Evolutionary conservation across 2,797 vertebrate species (phyloP).

Genomic region (Anniella stebbinsi): DNA sequence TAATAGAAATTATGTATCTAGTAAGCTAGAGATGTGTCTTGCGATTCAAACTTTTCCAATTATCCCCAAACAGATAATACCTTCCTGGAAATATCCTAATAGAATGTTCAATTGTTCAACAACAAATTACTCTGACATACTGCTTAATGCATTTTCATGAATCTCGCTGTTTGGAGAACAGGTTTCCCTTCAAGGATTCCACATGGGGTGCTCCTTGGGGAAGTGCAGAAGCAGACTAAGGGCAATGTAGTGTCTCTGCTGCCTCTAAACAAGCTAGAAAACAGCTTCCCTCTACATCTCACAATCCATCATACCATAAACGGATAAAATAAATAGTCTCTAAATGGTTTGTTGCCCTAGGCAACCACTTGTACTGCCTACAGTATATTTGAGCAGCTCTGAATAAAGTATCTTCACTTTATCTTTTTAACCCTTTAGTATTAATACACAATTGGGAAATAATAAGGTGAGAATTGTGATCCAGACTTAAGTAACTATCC

Average conservation of each 20-base stretch:
- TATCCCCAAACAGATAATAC: slow-evolving; percentile 13
- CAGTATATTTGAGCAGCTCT: slow-evolving; percentile 45
- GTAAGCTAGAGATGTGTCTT: slow-evolving; percentile 40
- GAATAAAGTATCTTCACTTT: slow-evolving; percentile 51
- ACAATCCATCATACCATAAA: slow-evolving; percentile 47
- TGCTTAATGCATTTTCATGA: slow-evolving; percentile 54
- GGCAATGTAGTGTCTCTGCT: slow-evolving; percentile 3
- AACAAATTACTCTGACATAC: slow-evolving; percentile 57
- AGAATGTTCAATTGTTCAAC: slow-evolving; percentile 45
- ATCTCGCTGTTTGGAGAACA: slow-evolving; percentile 47
- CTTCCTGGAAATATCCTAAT: slow-evolving; percentile 52
- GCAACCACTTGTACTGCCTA: slow-evolving; percentile 64
- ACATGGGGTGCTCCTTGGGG: slow-evolving; percentile 17
- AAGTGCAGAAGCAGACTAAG: slow-evolving; percentile 27
- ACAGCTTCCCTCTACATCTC: slow-evolving; percentile 38
- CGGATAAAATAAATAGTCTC: slow-evolving; percentile 49
- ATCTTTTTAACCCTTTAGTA: slow-evolving; percentile 52
- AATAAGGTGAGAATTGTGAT: slow-evolving; percentile 28
- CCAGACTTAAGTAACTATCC: slow-evolving; percentile 12
- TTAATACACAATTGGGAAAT: neutral
- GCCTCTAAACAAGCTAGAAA: slow-evolving; percentile 43
- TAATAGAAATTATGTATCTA: slow-evolving; percentile 63
- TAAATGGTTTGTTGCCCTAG: slow-evolving; percentile 68
- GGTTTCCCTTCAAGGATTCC: slow-evolving; percentile 57
- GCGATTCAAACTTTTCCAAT: neutral